Percentiles rank a stretch among this genome's conserved stretches.
Conservation (phyloP, 2,797 vertebrate genomes). For the Macropus fuliginosus region DNA sequence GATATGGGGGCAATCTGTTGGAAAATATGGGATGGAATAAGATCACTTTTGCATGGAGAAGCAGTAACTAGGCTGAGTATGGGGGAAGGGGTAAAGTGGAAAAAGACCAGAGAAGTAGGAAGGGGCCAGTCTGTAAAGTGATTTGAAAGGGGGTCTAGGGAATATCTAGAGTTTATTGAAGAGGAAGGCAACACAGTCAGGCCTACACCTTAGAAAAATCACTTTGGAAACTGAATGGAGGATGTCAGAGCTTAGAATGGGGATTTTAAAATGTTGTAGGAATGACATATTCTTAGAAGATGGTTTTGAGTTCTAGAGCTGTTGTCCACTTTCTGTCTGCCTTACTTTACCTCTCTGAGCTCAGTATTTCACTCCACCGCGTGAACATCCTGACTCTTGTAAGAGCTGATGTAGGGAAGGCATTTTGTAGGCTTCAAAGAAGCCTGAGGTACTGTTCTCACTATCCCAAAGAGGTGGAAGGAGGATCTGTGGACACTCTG, state of each 20-base stretch:
- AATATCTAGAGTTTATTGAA: neutral
- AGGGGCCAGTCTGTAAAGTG: neutral
- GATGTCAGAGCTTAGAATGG: neutral
- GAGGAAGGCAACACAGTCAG: neutral
- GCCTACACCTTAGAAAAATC: neutral
- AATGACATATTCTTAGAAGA: neutral
- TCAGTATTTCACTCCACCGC: neutral
- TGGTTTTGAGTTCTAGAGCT: neutral
- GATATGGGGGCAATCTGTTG: neutral
- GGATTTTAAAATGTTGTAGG: neutral
- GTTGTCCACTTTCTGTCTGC: neutral
- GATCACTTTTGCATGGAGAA: neutral
- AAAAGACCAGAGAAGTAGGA: neutral
- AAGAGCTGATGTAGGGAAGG: neutral
- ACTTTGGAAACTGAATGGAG: neutral
- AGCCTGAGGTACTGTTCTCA: neutral
- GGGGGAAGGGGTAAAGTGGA: neutral
- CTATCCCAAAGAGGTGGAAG: too few species aligned
- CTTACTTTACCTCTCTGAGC: neutral
- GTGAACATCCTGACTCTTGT: neutral
- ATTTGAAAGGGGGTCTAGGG: neutral
- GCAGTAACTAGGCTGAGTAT: neutral
- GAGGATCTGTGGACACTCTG: neutral
- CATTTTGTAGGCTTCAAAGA: neutral
- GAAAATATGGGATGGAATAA: neutral